These are phyloP conservation scores for Oreochromis grahami DNA, from an alignment of 2,797 vertebrate species.

Conservation along the genomic window DNA sequence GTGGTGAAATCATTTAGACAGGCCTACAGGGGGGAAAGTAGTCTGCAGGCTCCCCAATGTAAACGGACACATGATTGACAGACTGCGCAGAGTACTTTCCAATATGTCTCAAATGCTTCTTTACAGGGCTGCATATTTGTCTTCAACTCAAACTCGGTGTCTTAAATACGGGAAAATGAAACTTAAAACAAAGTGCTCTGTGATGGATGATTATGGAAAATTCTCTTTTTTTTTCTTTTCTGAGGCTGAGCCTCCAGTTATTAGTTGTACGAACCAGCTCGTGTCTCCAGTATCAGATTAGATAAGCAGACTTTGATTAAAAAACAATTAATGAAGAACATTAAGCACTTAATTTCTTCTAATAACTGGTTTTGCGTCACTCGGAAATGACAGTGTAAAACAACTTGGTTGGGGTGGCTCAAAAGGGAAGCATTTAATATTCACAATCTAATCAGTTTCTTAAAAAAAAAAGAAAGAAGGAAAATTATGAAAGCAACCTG, in stretches of 20 bases:
- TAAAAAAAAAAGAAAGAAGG: neutral
- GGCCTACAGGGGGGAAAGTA: neutral
- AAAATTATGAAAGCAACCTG: neutral
- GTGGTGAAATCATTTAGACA: constrained; percentile 10
- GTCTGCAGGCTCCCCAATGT: neutral
- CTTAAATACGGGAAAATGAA: neutral
- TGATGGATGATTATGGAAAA: neutral
- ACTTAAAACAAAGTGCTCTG: neutral
- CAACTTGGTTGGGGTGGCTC: neutral
- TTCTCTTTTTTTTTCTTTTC: neutral
- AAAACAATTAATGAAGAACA: neutral
- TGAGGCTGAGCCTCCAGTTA: neutral
- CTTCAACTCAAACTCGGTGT: neutral
- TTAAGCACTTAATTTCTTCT: neutral
- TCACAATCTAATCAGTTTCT: neutral
- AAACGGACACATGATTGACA: constrained; percentile 22
- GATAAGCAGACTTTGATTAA: neutral
- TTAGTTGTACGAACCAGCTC: neutral
- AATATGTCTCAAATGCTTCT: neutral
- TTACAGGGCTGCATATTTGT: neutral
- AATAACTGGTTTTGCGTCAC: neutral
- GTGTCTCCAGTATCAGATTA: neutral
- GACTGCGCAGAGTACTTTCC: neutral
- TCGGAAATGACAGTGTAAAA: neutral
- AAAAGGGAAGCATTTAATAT: neutral